Conservation (phyloP, 1,140 invertebrate genomes). For the Trypoxylus dichotomus region DNA sequence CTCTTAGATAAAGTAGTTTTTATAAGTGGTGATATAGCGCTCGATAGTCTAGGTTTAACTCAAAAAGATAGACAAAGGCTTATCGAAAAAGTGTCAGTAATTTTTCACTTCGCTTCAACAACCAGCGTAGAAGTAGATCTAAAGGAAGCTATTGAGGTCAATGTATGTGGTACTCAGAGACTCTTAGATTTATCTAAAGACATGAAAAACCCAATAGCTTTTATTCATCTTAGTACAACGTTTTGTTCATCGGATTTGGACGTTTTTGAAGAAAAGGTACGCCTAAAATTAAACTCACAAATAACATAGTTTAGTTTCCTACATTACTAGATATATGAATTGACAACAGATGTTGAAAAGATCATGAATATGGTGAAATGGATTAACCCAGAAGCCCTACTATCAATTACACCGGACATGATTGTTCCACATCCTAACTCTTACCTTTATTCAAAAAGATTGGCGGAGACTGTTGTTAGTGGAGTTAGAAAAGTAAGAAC, state of each 20-base stretch:
- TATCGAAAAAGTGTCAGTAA: slow-evolving; percentile 66
- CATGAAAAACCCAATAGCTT: slow-evolving; percentile 63
- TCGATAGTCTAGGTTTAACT: slow-evolving; percentile 59
- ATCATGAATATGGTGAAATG: slow-evolving; percentile 69
- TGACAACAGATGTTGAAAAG: slow-evolving; percentile 68
- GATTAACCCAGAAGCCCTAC: slow-evolving; percentile 68
- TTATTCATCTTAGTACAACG: slow-evolving; percentile 76
- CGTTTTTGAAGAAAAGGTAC: slow-evolving; percentile 65
- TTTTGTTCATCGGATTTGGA: slow-evolving; percentile 67
- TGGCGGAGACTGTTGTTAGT: slow-evolving; percentile 65
- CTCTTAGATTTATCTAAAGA: slow-evolving; percentile 64
- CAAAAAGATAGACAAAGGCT: slow-evolving; percentile 57
- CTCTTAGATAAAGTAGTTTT: slow-evolving; percentile 64
- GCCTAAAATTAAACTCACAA: too few relatives aligned
- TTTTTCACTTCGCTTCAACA: slow-evolving; percentile 91
- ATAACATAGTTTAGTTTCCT: too few relatives aligned
- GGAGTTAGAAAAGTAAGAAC: slow-evolving; percentile 64
- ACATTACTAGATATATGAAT: slow-evolving; percentile 60
- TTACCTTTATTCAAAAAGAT: slow-evolving; percentile 72
- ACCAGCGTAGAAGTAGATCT: slow-evolving; percentile 69
- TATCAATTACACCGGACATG: slow-evolving; percentile 66
- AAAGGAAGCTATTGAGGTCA: slow-evolving; percentile 68
- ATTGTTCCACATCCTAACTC: slow-evolving; percentile 72
- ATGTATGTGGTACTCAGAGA: slow-evolving; percentile 64
- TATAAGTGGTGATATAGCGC: slow-evolving; percentile 53